Conservation (phyloP, 2,888 invertebrate species). For the Trachelus troglodyta region DNA sequence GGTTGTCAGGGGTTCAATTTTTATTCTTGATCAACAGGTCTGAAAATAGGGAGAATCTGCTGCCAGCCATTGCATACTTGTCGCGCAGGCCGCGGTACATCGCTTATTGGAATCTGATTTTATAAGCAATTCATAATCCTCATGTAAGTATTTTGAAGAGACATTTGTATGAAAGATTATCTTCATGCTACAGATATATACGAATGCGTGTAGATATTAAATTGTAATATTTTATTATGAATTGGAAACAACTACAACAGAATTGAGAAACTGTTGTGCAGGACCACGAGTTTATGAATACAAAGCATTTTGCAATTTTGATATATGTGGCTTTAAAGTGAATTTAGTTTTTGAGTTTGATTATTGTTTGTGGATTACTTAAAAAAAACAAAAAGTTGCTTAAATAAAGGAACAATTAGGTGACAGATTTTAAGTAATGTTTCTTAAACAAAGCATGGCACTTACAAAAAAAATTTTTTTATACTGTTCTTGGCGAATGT, state of each 20-base stretch:
- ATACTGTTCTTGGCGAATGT: neutral
- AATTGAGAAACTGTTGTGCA: neutral
- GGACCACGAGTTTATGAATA: neutral
- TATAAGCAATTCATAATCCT: neutral
- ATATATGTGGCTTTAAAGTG: neutral
- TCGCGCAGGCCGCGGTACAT: conserved; percentile 30
- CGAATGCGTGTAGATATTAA: neutral
- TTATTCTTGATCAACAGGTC: conserved; percentile 6
- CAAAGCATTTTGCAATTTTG: neutral
- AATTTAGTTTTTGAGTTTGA: neutral
- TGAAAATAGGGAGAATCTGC: neutral
- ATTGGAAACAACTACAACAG: neutral
- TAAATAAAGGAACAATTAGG: neutral
- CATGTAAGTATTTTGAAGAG: conserved; percentile 2
- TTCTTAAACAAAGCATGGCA: neutral
- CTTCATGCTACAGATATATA: neutral
- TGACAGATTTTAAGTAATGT: neutral
- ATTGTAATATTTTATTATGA: neutral
- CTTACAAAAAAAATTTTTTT: neutral
- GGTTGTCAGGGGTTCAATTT: conserved; percentile 4
- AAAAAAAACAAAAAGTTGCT: neutral
- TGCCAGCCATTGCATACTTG: conserved; percentile 18
- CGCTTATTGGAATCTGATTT: neutral
- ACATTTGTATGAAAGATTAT: neutral
- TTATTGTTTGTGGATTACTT: neutral